phyloP scores from a whole-genome alignment of 2,888 invertebrate genomes.

The Tortricodes alternella region DNA sequence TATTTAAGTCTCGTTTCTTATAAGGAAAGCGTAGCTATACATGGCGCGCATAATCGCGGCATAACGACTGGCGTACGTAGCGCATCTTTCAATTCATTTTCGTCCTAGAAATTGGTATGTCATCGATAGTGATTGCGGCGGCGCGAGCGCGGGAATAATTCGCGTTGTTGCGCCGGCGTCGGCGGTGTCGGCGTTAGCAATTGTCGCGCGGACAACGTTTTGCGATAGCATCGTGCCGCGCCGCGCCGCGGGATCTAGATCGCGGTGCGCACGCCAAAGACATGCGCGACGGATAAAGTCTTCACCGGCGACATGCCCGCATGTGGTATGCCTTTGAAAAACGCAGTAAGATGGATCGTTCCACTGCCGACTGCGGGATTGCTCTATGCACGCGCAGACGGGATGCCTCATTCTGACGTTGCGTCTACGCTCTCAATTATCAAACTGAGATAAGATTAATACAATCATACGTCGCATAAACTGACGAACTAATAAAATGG shows the following conservation, averaged over 20 bases:
- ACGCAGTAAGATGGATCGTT: constrained; percentile 40
- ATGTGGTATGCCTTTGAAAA: constrained; percentile 72
- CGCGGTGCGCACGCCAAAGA: constrained; percentile 72
- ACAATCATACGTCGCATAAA: no score
- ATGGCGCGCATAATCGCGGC: no score
- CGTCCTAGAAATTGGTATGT: constrained; percentile 30
- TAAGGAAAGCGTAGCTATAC: no score
- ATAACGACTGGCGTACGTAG: no score
- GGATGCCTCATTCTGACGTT: background rate
- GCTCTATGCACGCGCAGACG: background rate
- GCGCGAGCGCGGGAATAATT: constrained; percentile 76
- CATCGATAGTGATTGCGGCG: constrained; percentile 48
- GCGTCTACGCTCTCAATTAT: no score
- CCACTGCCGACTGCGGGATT: constrained; percentile 8
- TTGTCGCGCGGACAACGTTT: constrained; percentile 70
- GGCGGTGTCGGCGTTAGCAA: constrained; percentile 65
- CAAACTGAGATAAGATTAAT: no score
- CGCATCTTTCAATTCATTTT: constrained; percentile 10
- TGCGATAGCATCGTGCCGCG: constrained; percentile 73
- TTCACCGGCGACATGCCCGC: constrained; percentile 59
- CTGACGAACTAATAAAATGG: no score
- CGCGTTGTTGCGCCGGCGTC: constrained; percentile 60
- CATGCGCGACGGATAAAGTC: constrained; percentile 77
- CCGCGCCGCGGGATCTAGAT: constrained; percentile 76
- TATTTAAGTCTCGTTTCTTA: no score